A percentile compares a stretch with the other conserved stretches of the same genome.
Conservation (phyloP, 2,888 invertebrate genomes). For the Melangyna quadrimaculata region DNA sequence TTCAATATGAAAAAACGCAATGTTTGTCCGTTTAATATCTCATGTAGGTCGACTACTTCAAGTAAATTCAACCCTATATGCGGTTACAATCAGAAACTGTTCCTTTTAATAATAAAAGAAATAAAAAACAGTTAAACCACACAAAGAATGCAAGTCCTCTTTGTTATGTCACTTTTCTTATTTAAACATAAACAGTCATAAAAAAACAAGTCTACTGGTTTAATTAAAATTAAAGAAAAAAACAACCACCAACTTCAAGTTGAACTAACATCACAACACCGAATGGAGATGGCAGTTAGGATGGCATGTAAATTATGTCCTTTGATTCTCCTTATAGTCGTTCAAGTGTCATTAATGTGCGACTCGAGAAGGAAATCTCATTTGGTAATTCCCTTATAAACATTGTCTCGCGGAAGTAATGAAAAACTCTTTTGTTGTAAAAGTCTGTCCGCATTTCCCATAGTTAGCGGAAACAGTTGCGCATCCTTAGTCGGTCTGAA, state of each 20-base stretch:
- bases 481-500: not conserved
- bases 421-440: slow-evolving; percentile 21
- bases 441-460: slow-evolving; percentile 7
- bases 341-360: slow-evolving; percentile 40
- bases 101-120: not conserved
- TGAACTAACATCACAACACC: not conserved
- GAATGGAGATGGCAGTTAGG: not conserved
- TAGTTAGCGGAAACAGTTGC: slow-evolving; percentile 14
- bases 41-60: not conserved
- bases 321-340: slow-evolving; percentile 27
- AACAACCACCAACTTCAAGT: not conserved
- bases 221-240: not conserved
- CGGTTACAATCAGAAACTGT: not conserved
- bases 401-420: slow-evolving; percentile 15
- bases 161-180: not conserved
- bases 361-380: slow-evolving; percentile 2
- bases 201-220: not conserved
- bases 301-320: slow-evolving; percentile 59
- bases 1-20: too few relatives aligned
- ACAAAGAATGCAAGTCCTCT: not conserved
- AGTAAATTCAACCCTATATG: not conserved
- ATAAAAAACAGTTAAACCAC: not conserved
- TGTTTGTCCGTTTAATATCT: too few relatives aligned
- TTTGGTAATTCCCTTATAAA: slow-evolving; percentile 9
- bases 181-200: not conserved